Conservation (phyloP, 2,797 vertebrate species). For the Peromyscus attwateri region DNA sequence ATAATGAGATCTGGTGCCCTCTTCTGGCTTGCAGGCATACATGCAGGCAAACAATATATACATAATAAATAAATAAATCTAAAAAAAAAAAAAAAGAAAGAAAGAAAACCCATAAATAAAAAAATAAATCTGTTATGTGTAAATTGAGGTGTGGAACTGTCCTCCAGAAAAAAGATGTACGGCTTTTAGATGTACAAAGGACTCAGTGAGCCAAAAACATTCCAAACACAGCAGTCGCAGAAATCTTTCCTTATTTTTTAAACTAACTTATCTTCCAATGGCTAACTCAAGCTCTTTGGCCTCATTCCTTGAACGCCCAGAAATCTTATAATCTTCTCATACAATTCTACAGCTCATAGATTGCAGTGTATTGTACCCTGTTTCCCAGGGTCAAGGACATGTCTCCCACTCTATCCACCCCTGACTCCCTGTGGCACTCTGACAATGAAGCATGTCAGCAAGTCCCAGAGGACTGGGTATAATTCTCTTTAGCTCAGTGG, state of each 20-base stretch:
- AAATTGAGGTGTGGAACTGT: background rate
- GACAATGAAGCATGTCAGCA: background rate
- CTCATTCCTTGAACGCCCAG: background rate
- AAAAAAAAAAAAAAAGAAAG: too few relatives aligned
- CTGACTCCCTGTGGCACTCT: background rate
- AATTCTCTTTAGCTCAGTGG: background rate
- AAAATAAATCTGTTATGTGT: background rate
- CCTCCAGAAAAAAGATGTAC: background rate
- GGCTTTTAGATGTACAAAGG: conserved; percentile 29
- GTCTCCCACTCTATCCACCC: background rate
- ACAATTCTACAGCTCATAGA: background rate
- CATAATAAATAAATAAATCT: too few relatives aligned
- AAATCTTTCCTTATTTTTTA: background rate
- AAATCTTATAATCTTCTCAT: background rate
- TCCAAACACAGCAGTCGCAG: background rate
- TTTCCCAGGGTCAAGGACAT: background rate
- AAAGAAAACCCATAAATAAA: background rate
- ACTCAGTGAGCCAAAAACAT: background rate
- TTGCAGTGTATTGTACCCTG: background rate
- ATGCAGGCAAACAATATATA: too few relatives aligned
- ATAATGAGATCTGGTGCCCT: too few relatives aligned
- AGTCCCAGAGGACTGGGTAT: background rate
- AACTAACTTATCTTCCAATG: background rate
- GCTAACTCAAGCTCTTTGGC: background rate
- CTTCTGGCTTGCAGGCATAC: too few relatives aligned